Evolutionary conservation across 2,797 vertebrate species (phyloP).

Genomic region (Ispidina picta): DNA sequence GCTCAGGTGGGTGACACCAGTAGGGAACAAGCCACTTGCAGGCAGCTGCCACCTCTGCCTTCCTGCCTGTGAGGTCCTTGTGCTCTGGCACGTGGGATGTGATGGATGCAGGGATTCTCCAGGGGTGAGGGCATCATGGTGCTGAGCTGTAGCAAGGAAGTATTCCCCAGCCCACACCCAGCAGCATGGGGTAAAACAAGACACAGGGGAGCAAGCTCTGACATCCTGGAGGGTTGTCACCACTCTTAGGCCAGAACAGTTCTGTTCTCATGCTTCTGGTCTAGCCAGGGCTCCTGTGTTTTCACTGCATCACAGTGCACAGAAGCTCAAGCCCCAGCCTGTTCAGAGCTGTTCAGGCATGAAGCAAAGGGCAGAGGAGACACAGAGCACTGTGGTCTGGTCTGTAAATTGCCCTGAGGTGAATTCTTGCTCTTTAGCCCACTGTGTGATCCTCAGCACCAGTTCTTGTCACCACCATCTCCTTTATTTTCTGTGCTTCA

Average conservation of each 20-base stretch:
- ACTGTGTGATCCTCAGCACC: not conserved
- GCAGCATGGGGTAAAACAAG: not conserved
- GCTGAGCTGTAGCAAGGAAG: not conserved
- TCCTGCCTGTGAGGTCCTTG: not conserved
- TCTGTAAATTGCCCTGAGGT: not conserved
- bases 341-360: not conserved
- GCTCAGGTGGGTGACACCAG: not conserved
- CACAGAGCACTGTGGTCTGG: not conserved
- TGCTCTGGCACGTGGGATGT: not conserved
- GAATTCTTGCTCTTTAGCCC: not conserved
- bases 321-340: not conserved
- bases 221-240: not conserved
- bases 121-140: not conserved
- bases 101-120: not conserved
- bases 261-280: not conserved
- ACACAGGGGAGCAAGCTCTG: not conserved
- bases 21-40: not conserved
- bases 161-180: not conserved
- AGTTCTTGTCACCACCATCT: not conserved
- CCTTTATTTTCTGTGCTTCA: not conserved
- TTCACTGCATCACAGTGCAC: not conserved
- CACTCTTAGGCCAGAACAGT: not conserved
- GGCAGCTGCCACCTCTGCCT: not conserved
- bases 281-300: not conserved
- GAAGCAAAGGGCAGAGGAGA: not conserved